A percentile compares a stretch with the other conserved stretches of the same genome.
Evolutionary conservation across 2,113 vertebrate species (phyloP).

Genomic region (Sterrhoptilus dennistouni): DNA sequence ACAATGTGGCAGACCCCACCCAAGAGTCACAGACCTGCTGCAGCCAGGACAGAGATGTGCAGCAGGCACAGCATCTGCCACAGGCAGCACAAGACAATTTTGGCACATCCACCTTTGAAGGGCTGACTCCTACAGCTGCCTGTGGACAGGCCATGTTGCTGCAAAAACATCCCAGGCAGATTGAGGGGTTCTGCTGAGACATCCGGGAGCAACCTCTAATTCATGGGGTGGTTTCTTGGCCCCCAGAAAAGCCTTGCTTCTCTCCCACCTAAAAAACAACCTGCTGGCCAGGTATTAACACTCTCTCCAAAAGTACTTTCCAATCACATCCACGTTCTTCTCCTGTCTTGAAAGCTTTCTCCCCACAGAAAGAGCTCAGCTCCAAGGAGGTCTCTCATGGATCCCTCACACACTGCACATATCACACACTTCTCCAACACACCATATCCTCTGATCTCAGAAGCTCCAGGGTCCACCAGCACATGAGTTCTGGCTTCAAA

Average conservation of each 20-base stretch:
- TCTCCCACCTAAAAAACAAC: background rate
- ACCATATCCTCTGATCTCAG: background rate
- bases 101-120: background rate
- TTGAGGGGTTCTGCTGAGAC: background rate
- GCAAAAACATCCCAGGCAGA: background rate
- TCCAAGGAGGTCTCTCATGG: background rate
- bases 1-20: background rate
- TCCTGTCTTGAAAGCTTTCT: background rate
- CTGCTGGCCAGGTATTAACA: background rate
- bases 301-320: background rate
- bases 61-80: background rate
- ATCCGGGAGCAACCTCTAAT: background rate
- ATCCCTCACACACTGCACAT: background rate
- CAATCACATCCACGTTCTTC: background rate
- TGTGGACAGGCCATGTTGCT: accelerated
- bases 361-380: background rate
- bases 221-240: accelerated
- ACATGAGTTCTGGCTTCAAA: background rate
- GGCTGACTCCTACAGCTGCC: background rate
- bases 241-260: background rate
- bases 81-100: background rate
- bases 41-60: background rate
- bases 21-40: background rate
- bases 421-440: background rate
- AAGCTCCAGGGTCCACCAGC: background rate